Percentiles rank a stretch among this genome's conserved stretches.
Evolutionary conservation across 2,888 invertebrate genomes (phyloP).

Genomic region (Ceriagrion tenellum): DNA sequence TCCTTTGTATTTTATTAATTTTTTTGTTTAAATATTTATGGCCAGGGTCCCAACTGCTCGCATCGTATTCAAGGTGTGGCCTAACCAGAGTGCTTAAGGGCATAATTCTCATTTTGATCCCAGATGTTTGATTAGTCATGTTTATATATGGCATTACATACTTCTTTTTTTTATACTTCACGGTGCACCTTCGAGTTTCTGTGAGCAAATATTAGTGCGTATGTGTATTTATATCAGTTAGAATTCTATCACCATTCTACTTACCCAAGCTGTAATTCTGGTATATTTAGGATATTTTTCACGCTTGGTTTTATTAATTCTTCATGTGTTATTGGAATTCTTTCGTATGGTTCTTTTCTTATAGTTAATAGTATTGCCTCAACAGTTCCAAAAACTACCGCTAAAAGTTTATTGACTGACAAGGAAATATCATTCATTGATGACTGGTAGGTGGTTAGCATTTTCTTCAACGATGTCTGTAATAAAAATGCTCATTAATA

Average conservation of each 20-base stretch:
- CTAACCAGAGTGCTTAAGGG: too few relatives aligned
- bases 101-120: too few relatives aligned
- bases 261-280: not conserved
- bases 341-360: not conserved
- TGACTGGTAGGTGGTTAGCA: not conserved
- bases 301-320: not conserved
- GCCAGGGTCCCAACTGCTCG: too few relatives aligned
- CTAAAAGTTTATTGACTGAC: not conserved
- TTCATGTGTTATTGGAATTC: not conserved
- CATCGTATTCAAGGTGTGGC: too few relatives aligned
- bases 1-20: too few relatives aligned
- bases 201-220: too few relatives aligned
- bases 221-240: too few relatives aligned
- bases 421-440: not conserved
- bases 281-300: not conserved
- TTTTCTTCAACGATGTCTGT: not conserved
- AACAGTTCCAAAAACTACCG: not conserved
- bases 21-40: too few relatives aligned
- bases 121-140: too few relatives aligned
- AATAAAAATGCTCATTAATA: not conserved
- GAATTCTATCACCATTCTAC: not conserved
- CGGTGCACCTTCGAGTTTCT: too few relatives aligned
- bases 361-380: not conserved
- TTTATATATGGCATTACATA: too few relatives aligned
- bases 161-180: too few relatives aligned